These are phyloP conservation scores for Istiophorus platypterus DNA, from an alignment of 2,113 vertebrate genomes.

Conservation along the genomic window DNA sequence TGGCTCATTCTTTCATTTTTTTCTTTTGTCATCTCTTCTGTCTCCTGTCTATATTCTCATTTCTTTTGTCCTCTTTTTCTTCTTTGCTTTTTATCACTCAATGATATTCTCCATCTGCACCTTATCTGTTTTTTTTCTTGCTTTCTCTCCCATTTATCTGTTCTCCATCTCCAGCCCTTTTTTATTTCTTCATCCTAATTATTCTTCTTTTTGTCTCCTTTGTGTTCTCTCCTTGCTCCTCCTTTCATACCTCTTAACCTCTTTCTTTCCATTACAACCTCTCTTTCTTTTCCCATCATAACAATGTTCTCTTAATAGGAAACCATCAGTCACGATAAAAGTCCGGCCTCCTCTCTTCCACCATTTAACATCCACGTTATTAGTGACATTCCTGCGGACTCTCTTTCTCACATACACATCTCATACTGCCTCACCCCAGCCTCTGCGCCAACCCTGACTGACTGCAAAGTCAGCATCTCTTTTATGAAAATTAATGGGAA, in stretches of 20 bases:
- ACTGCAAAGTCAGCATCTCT: conserved; percentile 90
- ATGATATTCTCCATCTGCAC: conserved; percentile 50
- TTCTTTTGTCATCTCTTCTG: background rate
- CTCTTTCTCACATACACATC: conserved; percentile 50
- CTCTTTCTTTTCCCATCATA: conserved; percentile 81
- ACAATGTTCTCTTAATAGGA: conserved; percentile 90
- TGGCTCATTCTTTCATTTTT: background rate
- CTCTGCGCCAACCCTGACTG: conserved; percentile 69
- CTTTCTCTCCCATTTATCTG: conserved; percentile 67
- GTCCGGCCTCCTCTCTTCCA: conserved; percentile 86
- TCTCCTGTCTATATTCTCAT: conserved; percentile 5
- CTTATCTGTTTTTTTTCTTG: conserved; percentile 51
- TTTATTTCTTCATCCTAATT: conserved; percentile 10
- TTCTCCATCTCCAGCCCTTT: background rate
- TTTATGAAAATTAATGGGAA: conserved; percentile 72
- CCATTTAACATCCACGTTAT: conserved; percentile 89
- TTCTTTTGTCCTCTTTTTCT: background rate
- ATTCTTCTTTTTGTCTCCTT: background rate
- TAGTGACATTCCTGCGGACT: conserved; percentile 88
- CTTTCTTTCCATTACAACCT: background rate
- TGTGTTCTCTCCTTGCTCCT: background rate
- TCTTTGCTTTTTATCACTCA: background rate
- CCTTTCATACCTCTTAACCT: background rate
- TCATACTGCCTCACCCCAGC: conserved; percentile 78
- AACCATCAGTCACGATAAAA: conserved; percentile 95